Evolutionary conservation across 2,113 vertebrate genomes (phyloP), one percentile per base, ranked within the genome.

Genomic region (Candoia aspera): DNA sequence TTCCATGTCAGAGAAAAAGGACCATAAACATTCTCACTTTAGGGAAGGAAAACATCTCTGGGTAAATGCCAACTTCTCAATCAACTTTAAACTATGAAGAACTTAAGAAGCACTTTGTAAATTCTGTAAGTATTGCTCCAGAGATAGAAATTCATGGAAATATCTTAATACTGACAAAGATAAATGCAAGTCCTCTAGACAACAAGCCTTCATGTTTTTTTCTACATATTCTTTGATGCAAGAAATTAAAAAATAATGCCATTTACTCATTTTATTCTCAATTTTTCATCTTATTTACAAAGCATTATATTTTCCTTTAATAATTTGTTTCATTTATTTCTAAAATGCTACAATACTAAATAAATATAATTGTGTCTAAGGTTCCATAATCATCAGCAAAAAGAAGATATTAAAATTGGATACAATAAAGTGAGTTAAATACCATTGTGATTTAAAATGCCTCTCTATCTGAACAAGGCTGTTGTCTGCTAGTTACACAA

Each of bases 401-500:
- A 84, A 54, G 29, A 62, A 84, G 55, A 84, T 88, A 62, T 88
- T 92, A 84, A 92, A 92, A 84, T 26, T 33, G 73, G 91, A 53
- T 62, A 60, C 73, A 84, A 62, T 89, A 62, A 92, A 84, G 21
- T 60, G 42, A 84, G 57, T 60, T 92, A 89, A 88, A 84, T 84
- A 60, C 57, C 24, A 92, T 10, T 58, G 17, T 84, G 73, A 54
- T 92, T 89, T 89, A 89, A 92, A 89, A 92, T 53, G 24, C 73
- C 62, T 62, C 68, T 37, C 33, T 46, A 84, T 92, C 60, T 84
- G 55, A 88, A 68, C 68, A 26, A 84, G 29, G 87, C 19, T 62
- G 54, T 92, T 88, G 55, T 88, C 46, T 83, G 86, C 68, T 62
- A 37, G 57, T 84, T 91, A 89, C 60, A 79, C 57, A 88, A 92